Base-by-base conservation (phyloP, 37 sponge, comb jelly and placozoan species). In the Ianthella basta region DNA sequence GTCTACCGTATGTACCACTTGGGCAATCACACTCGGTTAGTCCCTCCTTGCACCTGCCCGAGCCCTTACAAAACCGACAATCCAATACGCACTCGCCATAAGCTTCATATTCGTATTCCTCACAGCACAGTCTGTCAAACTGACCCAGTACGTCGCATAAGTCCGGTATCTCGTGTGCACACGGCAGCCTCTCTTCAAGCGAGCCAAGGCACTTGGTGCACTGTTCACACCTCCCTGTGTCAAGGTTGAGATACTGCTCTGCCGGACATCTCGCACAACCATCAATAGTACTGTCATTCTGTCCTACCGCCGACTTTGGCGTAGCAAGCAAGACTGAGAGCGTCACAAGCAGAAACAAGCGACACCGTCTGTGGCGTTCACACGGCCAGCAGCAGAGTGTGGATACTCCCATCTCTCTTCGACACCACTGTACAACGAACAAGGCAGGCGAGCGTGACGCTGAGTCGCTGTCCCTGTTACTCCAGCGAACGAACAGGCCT, bases 1-100 rank as follows among this genome's bases (percentile, higher is more conserved):
- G 70, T n/a, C 23, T 21, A 18, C 84, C 84, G 13, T 44, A 18
- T 29, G 15, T 2, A 29, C 74, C 68, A 14, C 0, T 0, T 15
- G 23, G 53, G 27, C 73, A 84, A 0, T n/a, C 32, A 44, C 84
- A 84, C 35, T 55, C 57, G 0, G 15, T 27, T 15, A 8, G 12
- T 0, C 59, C 53, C 36, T 8, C 59, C 21, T 19, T n/a, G 14
- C 60, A 55, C 23, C 40, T 54, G 10, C 75, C 60, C 0, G 32
- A 23, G 18, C 0, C 65, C 65, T 56, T 40, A 75, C 78, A 75
- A 0, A 10, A 21, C 12, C 2, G 1, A 14, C 78, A 75, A 41
- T 75, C 53, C n/a, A 75, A 24, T 25, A 41, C 39, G 40, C 78
- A 75, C 53, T 50, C 54, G 16, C 78, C 78, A 12, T 75, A 44